Evolutionary conservation across 2,797 vertebrate genomes (phyloP), one percentile per base, ranked within the genome.

Genomic region (Pteronotus mesoamericanus): DNA sequence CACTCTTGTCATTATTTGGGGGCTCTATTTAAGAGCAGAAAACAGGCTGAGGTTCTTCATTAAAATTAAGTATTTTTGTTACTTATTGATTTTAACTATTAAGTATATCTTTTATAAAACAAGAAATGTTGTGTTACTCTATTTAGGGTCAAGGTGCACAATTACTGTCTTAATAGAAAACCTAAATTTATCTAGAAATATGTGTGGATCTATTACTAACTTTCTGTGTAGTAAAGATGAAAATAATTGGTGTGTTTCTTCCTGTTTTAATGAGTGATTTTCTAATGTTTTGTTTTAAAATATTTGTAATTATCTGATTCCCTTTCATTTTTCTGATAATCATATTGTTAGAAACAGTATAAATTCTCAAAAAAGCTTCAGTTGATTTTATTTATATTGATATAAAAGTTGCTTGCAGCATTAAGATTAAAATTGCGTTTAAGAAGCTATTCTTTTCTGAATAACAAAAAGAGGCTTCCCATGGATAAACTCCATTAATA

Each of bases 401-500:
- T 85, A 11, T 61, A 78, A 95, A 93, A 86, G 24, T 46, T 95
- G 22, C 61, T 87, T 78, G 5, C 5, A 87, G 21, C 32, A 95
- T 51, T 78, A 96, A 93, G 5, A 7, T 61, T 71, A 78, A 96
- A 96, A 79, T 21, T 21, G 97, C 15, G 37, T 96, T 92, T 88
- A 82, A 86, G 94, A 16, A 83, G 48, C 18, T 89, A 87, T 59
- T 96, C 96, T 96, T 16, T 82, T 26, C 83, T 46, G 6, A 5
- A 77, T 92, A 97, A 85, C 37, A 92, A 94, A 93, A 71, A 89
- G 74, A 88, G 42, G 9, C 80, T 96, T 90, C 79, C 22, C 91
- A 66, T 86, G 29, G 46, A 87, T 95, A 96, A 96, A 92, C 84
- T 87, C 37, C 51, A 94, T 96, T 89, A 93, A 96, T 84, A 97